Evolutionary conservation across 1,140 invertebrate species (phyloP), one percentile per base, ranked within the genome.

Genomic region (Leptinotarsa texana): DNA sequence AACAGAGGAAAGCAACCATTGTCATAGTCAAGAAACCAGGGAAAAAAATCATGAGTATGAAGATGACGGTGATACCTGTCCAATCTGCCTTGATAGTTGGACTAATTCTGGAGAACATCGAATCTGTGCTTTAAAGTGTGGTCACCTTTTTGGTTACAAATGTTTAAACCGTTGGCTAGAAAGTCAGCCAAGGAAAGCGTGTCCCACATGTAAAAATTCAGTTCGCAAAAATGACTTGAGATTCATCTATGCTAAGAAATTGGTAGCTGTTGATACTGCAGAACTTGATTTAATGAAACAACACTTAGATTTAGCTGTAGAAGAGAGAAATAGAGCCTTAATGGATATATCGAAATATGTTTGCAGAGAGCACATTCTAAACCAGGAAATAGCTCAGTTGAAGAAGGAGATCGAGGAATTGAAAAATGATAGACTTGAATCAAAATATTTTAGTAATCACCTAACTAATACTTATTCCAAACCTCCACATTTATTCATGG

Each of bases 71-170:
- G 88, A 91, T 78, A 89, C 88, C 0, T 98, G 96, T 80, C 89
- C 94, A 0, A 97, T 98, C 77, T 98, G 96, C 81, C 88, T 96
- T 78, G 95, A 96, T 57, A 84, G 87, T 13, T 97, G 94, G 93
- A 94, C 92, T 2, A 96, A 92, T 81, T 91, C 91, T n/a, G 95
- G 95, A 0, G 89, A 90, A 1, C 96, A 98, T 86, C 88, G 95
- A 66, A 85, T 97, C 2, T 92, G 92, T 8, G 92, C 92, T 13
- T 86, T 98, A 13, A 92, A 92, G 80, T 98, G 96, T 87, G 96
- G 96, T 1, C 96, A 98, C 87, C 85, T 97, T 1, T 98, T 96
- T 87, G 96, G 96, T 0, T 74, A 91, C 8, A 89, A 88, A 65
- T 98, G 96, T 84, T 94, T 98, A 22, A 87, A 91, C 49, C 89